These are phyloP conservation scores for Otolemur crassicaudatus DNA, from an alignment of 2,797 vertebrate species.

Conservation along the genomic window DNA sequence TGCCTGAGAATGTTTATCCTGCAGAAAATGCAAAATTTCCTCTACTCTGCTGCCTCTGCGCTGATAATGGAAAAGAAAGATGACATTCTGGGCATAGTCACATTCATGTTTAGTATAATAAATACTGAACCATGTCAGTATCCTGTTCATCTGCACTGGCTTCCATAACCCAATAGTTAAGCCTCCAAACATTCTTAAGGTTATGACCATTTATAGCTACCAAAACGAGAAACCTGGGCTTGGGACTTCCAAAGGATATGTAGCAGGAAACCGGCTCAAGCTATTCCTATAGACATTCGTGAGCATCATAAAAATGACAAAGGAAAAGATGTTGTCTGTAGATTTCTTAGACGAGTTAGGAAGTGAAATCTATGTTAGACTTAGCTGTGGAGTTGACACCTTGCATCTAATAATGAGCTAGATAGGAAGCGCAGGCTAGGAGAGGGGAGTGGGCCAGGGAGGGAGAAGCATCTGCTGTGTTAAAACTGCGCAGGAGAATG, in stretches of 20 bases:
- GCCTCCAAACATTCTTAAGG: background rate
- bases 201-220: background rate
- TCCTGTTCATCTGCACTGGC: background rate
- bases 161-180: conserved; percentile 1
- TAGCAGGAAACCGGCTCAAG: background rate
- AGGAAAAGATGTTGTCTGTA: background rate
- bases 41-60: background rate
- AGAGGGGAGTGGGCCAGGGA: background rate
- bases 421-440: background rate
- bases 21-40: background rate
- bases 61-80: background rate
- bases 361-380: background rate
- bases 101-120: background rate
- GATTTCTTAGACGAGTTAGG: background rate
- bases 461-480: background rate
- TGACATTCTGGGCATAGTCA: background rate
- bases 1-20: background rate
- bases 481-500: background rate
- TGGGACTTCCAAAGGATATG: background rate
- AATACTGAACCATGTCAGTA: background rate
- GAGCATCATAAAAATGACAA: background rate
- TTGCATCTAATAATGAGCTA: background rate
- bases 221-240: background rate
- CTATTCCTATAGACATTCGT: background rate
- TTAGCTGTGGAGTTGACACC: background rate